Base-by-base conservation (phyloP, 2,888 invertebrate genomes). In the Unio delphinus region DNA sequence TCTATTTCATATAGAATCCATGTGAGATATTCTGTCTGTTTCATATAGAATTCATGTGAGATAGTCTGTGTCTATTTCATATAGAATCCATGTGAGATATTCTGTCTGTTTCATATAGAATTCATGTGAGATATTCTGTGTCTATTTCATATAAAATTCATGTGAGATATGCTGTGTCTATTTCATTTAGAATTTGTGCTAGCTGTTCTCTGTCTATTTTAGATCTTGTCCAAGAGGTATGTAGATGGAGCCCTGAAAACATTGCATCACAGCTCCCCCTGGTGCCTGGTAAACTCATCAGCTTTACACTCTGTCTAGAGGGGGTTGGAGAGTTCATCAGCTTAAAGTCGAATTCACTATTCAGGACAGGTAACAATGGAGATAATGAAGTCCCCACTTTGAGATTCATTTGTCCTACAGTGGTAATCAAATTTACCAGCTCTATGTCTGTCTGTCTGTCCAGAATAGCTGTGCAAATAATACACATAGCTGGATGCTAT, bases 211-310 rank as follows among this genome's bases (percentile, higher is more conserved):
- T 67, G 56, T 28, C 55, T 77, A 65, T 73, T 77, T 28, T 77
- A 85, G 86, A 83, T 56, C 71, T 94, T 1, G 95, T 95, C 88
- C 92, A 93, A 64, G 94, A 94, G 90, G 94, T 96, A 79, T 95
- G 96, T 87, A 93, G 93, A 84, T 95, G 96, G 93, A 94, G 94
- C 62, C 92, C 94, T 68, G 94, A 94, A 56, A 94, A 94, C 67
- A 91, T 98, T 45, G 92, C 94, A 87, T 92, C 94, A 1, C 94
- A 95, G 83, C 91, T 98, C 71, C 98, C 98, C 0, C 92, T 98
- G 57, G 90, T 91, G 56, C 94, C 96, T 68, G 92, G 92, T 20
- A 71, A 73, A 67, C 92, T 93, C 20, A 94, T 95, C 3, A 94
- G 93, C 74, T 93, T 98, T 71, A 93, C 93, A 0, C 91, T 97